These are phyloP conservation scores for Rhyacichthys aspro DNA, from an alignment of 2,797 vertebrate species.

Conservation along the genomic window DNA sequence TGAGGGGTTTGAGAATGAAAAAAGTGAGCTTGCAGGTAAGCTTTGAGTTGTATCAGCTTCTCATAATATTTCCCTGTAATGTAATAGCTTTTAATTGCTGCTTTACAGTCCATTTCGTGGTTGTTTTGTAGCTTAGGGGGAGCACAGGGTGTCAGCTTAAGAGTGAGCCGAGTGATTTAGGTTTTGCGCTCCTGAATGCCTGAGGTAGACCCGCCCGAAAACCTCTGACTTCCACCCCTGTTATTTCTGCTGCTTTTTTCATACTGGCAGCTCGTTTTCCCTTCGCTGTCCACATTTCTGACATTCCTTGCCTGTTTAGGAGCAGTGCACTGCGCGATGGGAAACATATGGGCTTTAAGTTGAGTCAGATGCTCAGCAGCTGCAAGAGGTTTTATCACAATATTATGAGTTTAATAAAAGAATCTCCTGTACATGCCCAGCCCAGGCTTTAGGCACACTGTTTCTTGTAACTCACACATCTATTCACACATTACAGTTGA, in stretches of 20 bases:
- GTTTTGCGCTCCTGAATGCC: slow-evolving; percentile 56
- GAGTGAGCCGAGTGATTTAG: slow-evolving; percentile 52
- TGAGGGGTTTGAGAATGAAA: slow-evolving; percentile 84
- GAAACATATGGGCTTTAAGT: slow-evolving; percentile 73
- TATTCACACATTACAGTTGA: too few species aligned
- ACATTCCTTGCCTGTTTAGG: slow-evolving; percentile 76
- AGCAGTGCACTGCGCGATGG: slow-evolving; percentile 66
- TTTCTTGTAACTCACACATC: background rate
- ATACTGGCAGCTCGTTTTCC: slow-evolving; percentile 52
- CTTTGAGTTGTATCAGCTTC: slow-evolving; percentile 12
- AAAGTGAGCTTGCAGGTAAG: slow-evolving; percentile 86
- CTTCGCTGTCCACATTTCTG: slow-evolving; percentile 64
- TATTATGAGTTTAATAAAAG: slow-evolving; percentile 31
- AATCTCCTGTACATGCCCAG: slow-evolving; percentile 13
- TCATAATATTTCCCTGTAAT: slow-evolving; percentile 30
- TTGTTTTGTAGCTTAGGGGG: slow-evolving; percentile 28
- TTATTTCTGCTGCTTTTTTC: slow-evolving; percentile 74
- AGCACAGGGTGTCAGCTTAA: slow-evolving; percentile 35
- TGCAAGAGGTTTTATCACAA: slow-evolving; percentile 39
- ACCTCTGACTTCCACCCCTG: slow-evolving; percentile 68
- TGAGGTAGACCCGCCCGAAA: slow-evolving; percentile 72
- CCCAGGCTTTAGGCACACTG: background rate
- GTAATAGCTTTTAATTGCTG: slow-evolving; percentile 40
- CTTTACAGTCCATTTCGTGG: slow-evolving; percentile 34
- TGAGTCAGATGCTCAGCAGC: slow-evolving; percentile 50